phyloP scores from a whole-genome alignment of 2,888 invertebrate genomes.

The Eupsilia transversa region DNA sequence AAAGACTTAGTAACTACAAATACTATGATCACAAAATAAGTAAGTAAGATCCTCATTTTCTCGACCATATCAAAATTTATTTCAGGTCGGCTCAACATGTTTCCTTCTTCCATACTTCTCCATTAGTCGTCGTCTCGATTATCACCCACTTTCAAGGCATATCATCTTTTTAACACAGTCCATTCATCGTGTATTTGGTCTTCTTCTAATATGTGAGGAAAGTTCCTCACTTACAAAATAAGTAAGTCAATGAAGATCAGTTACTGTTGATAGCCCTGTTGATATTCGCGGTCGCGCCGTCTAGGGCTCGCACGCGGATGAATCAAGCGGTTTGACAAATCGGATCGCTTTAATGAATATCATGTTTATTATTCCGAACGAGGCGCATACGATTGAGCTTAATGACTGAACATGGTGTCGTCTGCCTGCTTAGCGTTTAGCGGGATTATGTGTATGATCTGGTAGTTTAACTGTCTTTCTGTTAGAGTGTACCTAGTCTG shows the following conservation, averaged over 20 bases:
- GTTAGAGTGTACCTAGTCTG: not conserved
- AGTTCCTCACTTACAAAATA: not conserved
- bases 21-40: not conserved
- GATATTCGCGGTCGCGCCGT: conserved; percentile 67
- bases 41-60: not conserved
- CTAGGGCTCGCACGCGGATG: conserved; percentile 70
- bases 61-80: not conserved
- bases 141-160: not conserved
- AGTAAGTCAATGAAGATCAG: conserved; percentile 1
- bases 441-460: conserved; percentile 4
- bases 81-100: not conserved
- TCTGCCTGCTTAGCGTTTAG: conserved; percentile 40
- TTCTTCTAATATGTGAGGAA: no score
- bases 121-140: not conserved
- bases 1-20: not conserved
- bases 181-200: not conserved
- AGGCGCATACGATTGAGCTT: conserved; percentile 62
- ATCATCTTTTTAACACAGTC: not conserved
- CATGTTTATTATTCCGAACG: conserved; percentile 70
- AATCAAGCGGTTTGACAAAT: conserved; percentile 76
- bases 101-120: not conserved
- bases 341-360: conserved; percentile 74
- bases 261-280: conserved; percentile 62
- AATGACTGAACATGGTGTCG: conserved; percentile 60
- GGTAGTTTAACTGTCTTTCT: conserved; percentile 11